Conservation (phyloP, 2,113 vertebrate species). For the Murina feae region DNA sequence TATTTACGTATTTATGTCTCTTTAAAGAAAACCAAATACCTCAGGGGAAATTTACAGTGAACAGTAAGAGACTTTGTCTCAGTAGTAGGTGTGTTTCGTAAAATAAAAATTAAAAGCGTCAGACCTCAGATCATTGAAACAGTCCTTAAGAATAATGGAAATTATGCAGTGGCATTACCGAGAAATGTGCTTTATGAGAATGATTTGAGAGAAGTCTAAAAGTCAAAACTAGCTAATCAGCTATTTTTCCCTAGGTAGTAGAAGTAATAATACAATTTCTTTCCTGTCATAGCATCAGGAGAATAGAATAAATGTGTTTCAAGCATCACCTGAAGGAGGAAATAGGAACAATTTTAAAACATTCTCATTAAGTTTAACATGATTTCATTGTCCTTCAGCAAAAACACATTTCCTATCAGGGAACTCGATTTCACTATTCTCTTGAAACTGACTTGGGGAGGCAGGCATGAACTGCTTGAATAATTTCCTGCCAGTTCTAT, state of each 20-base stretch:
- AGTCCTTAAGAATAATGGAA: conserved; percentile 24
- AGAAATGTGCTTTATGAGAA: conserved; percentile 24
- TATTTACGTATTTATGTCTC: conserved; percentile 30
- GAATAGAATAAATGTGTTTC: conserved; percentile 66
- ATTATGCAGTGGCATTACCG: background rate
- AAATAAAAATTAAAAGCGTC: conserved; percentile 43
- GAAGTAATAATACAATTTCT: conserved; percentile 62
- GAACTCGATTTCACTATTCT: conserved; percentile 21
- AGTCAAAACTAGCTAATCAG: conserved; percentile 56
- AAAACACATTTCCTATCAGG: conserved; percentile 43
- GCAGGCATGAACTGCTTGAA: background rate
- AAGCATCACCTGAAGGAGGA: conserved; percentile 56
- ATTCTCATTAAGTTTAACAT: conserved; percentile 55
- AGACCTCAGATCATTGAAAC: conserved; percentile 33
- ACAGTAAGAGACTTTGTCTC: background rate
- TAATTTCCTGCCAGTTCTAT: conserved; percentile 31
- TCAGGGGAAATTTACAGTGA: conserved; percentile 39
- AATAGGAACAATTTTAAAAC: conserved; percentile 57
- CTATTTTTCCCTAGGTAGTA: conserved; percentile 49
- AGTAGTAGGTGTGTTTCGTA: conserved; percentile 25
- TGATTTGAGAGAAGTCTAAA: conserved; percentile 34
- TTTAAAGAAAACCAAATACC: conserved; percentile 53
- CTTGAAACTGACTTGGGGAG: conserved; percentile 29
- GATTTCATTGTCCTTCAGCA: conserved; percentile 56
- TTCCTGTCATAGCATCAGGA: conserved; percentile 52